These are phyloP conservation scores for Cordilura impudica DNA, from an alignment of 2,888 invertebrate species.

Conservation along the genomic window DNA sequence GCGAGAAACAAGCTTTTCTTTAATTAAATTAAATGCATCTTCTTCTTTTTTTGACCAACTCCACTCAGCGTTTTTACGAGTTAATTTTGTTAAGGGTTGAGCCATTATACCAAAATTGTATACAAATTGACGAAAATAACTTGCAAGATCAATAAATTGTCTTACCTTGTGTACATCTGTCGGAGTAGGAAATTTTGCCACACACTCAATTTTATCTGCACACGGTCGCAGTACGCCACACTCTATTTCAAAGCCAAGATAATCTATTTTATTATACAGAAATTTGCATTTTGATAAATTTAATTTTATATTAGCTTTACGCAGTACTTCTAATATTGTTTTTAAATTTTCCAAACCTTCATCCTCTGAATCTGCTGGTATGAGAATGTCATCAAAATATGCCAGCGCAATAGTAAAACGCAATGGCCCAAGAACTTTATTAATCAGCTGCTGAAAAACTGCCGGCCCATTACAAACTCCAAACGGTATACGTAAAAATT, in stretches of 20 bases:
- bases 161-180: slow-evolving; percentile 3
- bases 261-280: too few species aligned
- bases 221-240: too few species aligned
- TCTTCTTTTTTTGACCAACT: slow-evolving; percentile 29
- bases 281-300: too few species aligned
- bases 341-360: background rate
- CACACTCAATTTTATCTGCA: slow-evolving; percentile 18
- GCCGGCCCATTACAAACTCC: slow-evolving; percentile 61
- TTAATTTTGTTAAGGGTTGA: slow-evolving; percentile 16
- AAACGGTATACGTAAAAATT: slow-evolving; percentile 22
- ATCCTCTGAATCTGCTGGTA: background rate
- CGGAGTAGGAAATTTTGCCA: slow-evolving; percentile 38
- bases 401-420: slow-evolving; percentile 8
- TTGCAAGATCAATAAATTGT: slow-evolving; percentile 23
- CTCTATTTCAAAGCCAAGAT: too few species aligned
- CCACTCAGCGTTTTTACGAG: slow-evolving; percentile 16
- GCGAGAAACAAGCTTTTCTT: slow-evolving; percentile 20
- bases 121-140: slow-evolving; percentile 22
- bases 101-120: slow-evolving; percentile 16
- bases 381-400: slow-evolving; percentile 22
- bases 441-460: slow-evolving; percentile 66
- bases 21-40: slow-evolving; percentile 10
- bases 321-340: too few species aligned
- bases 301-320: too few species aligned
- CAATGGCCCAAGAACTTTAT: background rate